These are phyloP conservation scores for Phalacrocorax carbo DNA, from an alignment of 2,113 vertebrate genomes.

Conservation along the genomic window DNA sequence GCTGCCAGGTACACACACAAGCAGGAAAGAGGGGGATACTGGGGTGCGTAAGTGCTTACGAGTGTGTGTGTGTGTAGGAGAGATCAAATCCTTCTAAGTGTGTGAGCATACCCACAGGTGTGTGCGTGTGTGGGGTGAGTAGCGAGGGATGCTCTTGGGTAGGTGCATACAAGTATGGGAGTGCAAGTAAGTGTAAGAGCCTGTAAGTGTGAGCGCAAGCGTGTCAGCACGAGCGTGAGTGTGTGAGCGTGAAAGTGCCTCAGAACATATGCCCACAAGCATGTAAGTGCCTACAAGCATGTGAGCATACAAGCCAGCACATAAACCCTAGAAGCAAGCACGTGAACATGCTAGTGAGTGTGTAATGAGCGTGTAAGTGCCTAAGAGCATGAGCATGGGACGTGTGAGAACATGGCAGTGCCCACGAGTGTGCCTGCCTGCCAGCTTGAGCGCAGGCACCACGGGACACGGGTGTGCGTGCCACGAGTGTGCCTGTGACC, in stretches of 20 bases:
- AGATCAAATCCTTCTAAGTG: not conserved
- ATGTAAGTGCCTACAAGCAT: not conserved
- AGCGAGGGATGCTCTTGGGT: not conserved
- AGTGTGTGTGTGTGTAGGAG: not conserved
- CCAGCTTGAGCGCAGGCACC: not conserved
- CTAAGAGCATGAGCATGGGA: accelerated
- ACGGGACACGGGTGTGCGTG: not conserved
- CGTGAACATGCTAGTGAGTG: not conserved
- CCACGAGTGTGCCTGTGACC: not conserved
- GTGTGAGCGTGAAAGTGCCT: not conserved
- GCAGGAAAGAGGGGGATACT: not conserved
- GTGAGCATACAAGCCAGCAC: not conserved
- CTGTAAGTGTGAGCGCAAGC: not conserved
- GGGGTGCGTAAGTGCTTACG: not conserved
- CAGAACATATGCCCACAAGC: accelerated
- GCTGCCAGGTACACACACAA: not conserved
- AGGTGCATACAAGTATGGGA: not conserved
- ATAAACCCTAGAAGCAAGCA: not conserved
- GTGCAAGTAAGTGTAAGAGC: not conserved
- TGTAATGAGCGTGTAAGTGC: not conserved
- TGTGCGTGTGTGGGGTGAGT: no score
- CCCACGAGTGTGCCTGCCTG: not conserved
- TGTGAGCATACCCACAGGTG: not conserved
- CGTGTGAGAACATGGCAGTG: not conserved
- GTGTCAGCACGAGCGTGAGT: not conserved